phyloP scores from a whole-genome alignment of 1,140 invertebrate genomes.

The Sycophaga agraensis region DNA sequence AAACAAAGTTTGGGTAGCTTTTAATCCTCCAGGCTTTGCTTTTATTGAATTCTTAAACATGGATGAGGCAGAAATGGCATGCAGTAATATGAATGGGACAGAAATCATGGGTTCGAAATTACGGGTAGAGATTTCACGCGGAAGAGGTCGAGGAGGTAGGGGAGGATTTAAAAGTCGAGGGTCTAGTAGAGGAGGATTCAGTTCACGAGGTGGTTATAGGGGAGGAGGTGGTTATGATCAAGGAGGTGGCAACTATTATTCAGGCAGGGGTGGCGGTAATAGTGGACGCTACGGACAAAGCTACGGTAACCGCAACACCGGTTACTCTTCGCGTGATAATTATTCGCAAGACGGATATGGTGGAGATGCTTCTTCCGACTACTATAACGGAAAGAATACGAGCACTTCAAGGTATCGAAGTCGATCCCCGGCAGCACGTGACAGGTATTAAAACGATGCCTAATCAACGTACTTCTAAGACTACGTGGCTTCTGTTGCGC shows the following conservation, averaged over 20 bases:
- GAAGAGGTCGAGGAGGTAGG: constrained; percentile 60
- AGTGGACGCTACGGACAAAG: constrained; percentile 50
- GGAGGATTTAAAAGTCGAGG: constrained; percentile 47
- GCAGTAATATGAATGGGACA: constrained; percentile 86
- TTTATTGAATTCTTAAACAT: constrained; percentile 98
- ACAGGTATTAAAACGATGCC: constrained; percentile 55
- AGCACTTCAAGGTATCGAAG: constrained; percentile 58
- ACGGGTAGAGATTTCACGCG: constrained; percentile 80
- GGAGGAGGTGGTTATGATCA: constrained; percentile 52
- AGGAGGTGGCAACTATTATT: constrained; percentile 54
- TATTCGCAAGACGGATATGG: constrained; percentile 51
- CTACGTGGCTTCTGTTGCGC: constrained; percentile 26
- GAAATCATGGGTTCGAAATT: constrained; percentile 79
- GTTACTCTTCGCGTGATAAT: constrained; percentile 50
- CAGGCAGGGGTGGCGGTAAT: constrained; percentile 51
- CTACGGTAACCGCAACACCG: constrained; percentile 38
- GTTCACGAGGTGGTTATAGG: constrained; percentile 42
- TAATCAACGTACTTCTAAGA: constrained; percentile 25
- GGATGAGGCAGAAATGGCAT: constrained; percentile 92
- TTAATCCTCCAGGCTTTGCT: constrained; percentile 95
- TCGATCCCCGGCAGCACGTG: constrained; percentile 60
- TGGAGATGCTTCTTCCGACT: constrained; percentile 45
- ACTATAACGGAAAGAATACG: constrained; percentile 53
- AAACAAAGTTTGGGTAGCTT: constrained; percentile 94
- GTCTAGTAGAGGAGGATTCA: constrained; percentile 56